phyloP scores from a whole-genome alignment of 30 jellyfish, hydroid and myxozoan species.

The Nemopilema nomurai region DNA sequence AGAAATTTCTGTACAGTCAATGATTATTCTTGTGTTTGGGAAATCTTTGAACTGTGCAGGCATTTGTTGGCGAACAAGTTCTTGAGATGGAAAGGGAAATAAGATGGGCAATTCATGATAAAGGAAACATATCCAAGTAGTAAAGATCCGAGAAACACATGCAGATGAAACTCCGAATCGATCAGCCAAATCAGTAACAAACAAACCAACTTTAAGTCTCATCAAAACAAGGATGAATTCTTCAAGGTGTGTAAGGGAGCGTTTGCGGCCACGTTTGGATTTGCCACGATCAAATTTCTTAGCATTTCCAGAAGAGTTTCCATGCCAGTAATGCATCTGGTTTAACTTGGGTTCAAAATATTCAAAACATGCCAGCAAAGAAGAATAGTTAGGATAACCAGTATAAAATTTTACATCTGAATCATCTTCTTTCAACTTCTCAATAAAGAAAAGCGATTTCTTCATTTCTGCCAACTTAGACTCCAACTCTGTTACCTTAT shows the following conservation, averaged over 20 bases:
- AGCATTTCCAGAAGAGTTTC: conserved; percentile 7
- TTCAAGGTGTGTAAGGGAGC: conserved; percentile 30
- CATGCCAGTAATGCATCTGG: conserved; percentile 41
- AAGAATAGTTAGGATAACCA: conserved; percentile 47
- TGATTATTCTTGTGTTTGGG: not conserved
- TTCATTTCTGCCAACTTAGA: conserved; percentile 27
- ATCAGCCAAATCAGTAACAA: conserved; percentile 1
- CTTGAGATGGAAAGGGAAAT: conserved; percentile 24
- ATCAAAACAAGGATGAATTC: conserved; percentile 50
- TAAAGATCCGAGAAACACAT: conserved; percentile 16
- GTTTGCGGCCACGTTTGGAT: conserved; percentile 59
- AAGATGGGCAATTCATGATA: conserved; percentile 27
- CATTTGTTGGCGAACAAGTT: conserved; percentile 1
- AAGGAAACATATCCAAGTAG: conserved; percentile 35
- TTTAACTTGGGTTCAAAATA: conserved; percentile 45
- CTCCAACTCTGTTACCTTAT: conserved; percentile 4
- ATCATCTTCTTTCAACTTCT: conserved; percentile 29
- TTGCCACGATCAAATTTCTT: not conserved
- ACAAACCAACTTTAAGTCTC: conserved; percentile 25
- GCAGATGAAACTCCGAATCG: conserved; percentile 19
- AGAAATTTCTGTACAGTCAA: not conserved
- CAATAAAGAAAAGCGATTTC: conserved; percentile 34
- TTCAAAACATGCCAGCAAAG: conserved; percentile 24
- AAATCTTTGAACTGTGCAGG: conserved; percentile 6
- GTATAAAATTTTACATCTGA: conserved; percentile 18